Percentiles rank a stretch among this genome's conserved stretches.
Conservation (phyloP, 2,113 vertebrate genomes). For the Eurypyga helias region DNA sequence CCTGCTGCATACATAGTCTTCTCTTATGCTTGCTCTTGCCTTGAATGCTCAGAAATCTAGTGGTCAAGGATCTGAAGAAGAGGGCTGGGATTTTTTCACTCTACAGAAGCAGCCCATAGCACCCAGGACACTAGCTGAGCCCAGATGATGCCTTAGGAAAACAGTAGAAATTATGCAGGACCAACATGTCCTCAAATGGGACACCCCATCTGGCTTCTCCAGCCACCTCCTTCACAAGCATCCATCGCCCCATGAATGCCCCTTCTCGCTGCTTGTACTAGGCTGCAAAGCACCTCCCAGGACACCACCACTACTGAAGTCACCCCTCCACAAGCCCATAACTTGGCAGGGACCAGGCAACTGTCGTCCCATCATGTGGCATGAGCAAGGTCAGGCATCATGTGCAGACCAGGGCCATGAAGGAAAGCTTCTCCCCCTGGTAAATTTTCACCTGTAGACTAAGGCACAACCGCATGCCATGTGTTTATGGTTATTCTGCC, state of each 20-base stretch:
- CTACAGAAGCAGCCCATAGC: neutral
- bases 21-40: neutral
- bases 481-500: neutral
- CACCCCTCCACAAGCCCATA: neutral
- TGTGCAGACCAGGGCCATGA: neutral
- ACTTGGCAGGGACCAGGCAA: neutral
- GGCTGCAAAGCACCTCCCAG: neutral
- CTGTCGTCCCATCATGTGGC: accelerated
- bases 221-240: neutral
- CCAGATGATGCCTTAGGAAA: neutral
- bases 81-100: neutral
- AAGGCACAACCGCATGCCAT: neutral
- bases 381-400: neutral
- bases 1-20: neutral
- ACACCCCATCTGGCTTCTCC: neutral
- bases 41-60: neutral
- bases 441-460: neutral
- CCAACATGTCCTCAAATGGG: neutral
- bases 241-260: accelerated
- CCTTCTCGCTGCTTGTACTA: neutral
- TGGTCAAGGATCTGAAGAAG: neutral
- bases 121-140: neutral
- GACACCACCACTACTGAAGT: neutral
- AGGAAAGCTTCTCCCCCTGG: neutral
- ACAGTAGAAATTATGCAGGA: neutral